These are phyloP conservation scores for Saiga tatarica DNA, from an alignment of 2,113 vertebrate species.

Conservation along the genomic window DNA sequence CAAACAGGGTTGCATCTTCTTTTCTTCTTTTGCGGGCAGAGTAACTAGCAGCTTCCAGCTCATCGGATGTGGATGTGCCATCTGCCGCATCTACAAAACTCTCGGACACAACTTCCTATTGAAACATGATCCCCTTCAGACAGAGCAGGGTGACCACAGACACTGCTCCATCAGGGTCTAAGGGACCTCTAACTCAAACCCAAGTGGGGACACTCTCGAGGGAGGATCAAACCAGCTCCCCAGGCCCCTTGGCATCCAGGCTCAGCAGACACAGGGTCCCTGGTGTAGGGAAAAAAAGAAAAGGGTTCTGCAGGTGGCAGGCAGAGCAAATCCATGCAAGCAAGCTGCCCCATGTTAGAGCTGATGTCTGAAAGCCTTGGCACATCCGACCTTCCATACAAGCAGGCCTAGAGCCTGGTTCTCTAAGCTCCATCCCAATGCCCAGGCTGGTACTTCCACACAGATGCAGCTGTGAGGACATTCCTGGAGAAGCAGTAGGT, in stretches of 20 bases:
- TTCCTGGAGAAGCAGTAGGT: not conserved
- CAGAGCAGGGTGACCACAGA: not conserved
- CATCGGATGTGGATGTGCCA: not conserved
- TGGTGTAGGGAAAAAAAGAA: not conserved
- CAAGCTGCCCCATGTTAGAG: not conserved
- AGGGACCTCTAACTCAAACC: not conserved
- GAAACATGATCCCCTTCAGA: not conserved
- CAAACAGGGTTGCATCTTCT: not conserved
- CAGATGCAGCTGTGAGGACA: not conserved
- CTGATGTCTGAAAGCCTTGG: not conserved
- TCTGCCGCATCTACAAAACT: not conserved
- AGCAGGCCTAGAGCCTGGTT: fast-evolving
- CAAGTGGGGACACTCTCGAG: fast-evolving
- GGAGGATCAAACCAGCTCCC: too few relatives aligned
- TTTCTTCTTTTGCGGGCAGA: constrained; percentile 1
- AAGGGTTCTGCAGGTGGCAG: not conserved
- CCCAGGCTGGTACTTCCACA: not conserved
- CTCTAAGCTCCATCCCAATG: not conserved
- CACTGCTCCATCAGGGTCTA: not conserved
- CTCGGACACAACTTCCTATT: constrained; percentile 1
- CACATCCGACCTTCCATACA: fast-evolving
- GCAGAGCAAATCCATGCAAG: not conserved
- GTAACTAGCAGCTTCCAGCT: not conserved
- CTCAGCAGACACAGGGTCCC: not conserved
- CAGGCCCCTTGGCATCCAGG: not conserved